Conservation (phyloP, 35 echinoderm and acorn worm genomes). For the Lytechinus pictus region DNA sequence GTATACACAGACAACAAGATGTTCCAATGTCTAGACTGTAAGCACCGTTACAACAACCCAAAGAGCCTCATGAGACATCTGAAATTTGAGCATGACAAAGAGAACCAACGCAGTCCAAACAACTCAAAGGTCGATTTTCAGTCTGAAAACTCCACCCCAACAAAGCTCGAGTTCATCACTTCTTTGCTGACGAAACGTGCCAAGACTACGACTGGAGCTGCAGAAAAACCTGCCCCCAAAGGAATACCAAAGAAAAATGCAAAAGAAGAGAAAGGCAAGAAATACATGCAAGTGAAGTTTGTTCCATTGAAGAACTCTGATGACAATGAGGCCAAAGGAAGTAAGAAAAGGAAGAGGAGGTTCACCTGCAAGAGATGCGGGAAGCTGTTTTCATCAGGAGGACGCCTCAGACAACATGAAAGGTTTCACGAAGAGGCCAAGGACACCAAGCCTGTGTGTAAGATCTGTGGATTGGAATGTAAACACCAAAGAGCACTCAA, state of each 20-base stretch:
- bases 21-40: conserved; percentile 20
- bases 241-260: neutral
- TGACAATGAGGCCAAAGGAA: neutral
- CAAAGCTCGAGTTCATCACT: neutral
- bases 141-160: neutral
- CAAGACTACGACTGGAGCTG: neutral
- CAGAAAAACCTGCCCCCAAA: neutral
- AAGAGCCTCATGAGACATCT: conserved; percentile 46
- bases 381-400: conserved; percentile 18
- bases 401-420: neutral
- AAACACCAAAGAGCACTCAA: neutral
- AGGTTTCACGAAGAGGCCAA: neutral
- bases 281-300: neutral
- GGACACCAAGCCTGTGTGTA: neutral
- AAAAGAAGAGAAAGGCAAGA: neutral
- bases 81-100: conserved; percentile 34
- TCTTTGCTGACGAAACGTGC: neutral
- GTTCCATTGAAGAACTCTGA: neutral
- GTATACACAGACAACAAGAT: neutral
- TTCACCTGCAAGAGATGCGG: neutral
- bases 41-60: neutral
- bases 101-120: neutral
- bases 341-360: neutral
- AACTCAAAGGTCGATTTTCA: neutral
- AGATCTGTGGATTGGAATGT: neutral